Percentiles rank a stretch among this genome's conserved stretches.
These are phyloP conservation scores for Drosophila anceps DNA, from an alignment of 2,888 invertebrate genomes.

Conservation along the genomic window DNA sequence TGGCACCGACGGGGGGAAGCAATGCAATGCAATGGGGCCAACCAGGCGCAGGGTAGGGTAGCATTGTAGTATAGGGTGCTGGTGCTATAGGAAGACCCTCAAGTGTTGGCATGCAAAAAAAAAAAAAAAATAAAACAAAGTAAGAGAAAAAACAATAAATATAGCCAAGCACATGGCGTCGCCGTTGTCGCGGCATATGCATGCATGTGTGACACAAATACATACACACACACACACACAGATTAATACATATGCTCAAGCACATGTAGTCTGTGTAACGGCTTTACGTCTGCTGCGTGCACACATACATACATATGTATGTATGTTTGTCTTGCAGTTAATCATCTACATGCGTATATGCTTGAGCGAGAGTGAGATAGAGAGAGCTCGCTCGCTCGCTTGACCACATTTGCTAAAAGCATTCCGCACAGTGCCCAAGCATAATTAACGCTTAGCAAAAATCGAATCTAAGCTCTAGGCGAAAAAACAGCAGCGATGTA, in stretches of 20 bases:
- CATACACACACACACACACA: slow-evolving; percentile 22
- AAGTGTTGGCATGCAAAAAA: slow-evolving; percentile 78
- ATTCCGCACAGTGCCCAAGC: slow-evolving; percentile 61
- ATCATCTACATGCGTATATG: slow-evolving; percentile 37
- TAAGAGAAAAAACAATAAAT: slow-evolving; percentile 69
- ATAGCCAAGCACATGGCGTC: slow-evolving; percentile 79
- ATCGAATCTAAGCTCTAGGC: slow-evolving; percentile 73
- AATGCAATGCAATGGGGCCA: slow-evolving; percentile 74
- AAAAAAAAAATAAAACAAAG: slow-evolving; percentile 16
- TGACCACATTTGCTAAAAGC: slow-evolving; percentile 69
- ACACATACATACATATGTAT: not conserved
- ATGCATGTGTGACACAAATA: slow-evolving; percentile 43
- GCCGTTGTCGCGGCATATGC: slow-evolving; percentile 57
- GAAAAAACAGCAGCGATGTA: slow-evolving; percentile 22
- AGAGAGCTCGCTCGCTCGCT: slow-evolving; percentile 12
- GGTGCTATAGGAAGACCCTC: slow-evolving; percentile 74
- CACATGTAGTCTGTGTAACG: slow-evolving; percentile 30
- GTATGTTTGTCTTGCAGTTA: slow-evolving; percentile 33
- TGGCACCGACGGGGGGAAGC: slow-evolving; percentile 40
- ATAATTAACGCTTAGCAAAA: slow-evolving; percentile 79
- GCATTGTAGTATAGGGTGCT: slow-evolving; percentile 14
- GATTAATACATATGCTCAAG: slow-evolving; percentile 19
- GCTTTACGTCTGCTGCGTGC: slow-evolving; percentile 17
- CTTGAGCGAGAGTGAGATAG: slow-evolving; percentile 10
- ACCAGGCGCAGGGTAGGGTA: slow-evolving; percentile 24